phyloP scores from a whole-genome alignment of 2,113 vertebrate genomes.

The Malurus melanocephalus region DNA sequence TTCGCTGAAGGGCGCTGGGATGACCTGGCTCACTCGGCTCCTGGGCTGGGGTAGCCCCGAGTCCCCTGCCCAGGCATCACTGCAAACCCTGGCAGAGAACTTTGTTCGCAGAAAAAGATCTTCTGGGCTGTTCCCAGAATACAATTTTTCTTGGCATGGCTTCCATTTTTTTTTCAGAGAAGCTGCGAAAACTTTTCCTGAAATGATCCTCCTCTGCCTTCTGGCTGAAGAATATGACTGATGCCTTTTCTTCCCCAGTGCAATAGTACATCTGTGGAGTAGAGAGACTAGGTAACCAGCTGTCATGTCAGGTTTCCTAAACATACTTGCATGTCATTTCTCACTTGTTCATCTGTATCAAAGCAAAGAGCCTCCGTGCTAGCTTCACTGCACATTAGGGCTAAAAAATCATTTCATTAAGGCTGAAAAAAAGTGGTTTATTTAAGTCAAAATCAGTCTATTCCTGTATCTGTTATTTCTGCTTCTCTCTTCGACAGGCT shows the following conservation, averaged over 20 bases:
- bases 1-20: neutral
- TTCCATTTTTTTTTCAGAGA: neutral
- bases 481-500: neutral
- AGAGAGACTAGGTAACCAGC: constrained; percentile 59
- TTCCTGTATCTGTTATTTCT: neutral
- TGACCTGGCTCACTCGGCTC: neutral
- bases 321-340: constrained; percentile 54
- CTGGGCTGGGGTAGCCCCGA: rapidly evolving
- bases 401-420: constrained; percentile 51
- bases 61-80: neutral
- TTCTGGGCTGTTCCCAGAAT: neutral
- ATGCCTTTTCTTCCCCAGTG: constrained; percentile 58
- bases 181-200: constrained; percentile 48
- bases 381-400: constrained; percentile 22
- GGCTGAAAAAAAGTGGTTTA: constrained; percentile 16
- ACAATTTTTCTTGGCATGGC: constrained; percentile 16
- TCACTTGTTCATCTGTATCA: constrained; percentile 61
- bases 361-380: constrained; percentile 38
- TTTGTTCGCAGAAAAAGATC: neutral
- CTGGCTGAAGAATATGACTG: constrained; percentile 59
- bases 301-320: constrained; percentile 61
- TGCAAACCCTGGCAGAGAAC: neutral
- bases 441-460: constrained; percentile 33
- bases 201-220: constrained; percentile 48
- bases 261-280: constrained; percentile 56